Evolutionary conservation across 1,140 invertebrate species (phyloP), one percentile per base, ranked within the genome.

Genomic region (Lerema accius): DNA sequence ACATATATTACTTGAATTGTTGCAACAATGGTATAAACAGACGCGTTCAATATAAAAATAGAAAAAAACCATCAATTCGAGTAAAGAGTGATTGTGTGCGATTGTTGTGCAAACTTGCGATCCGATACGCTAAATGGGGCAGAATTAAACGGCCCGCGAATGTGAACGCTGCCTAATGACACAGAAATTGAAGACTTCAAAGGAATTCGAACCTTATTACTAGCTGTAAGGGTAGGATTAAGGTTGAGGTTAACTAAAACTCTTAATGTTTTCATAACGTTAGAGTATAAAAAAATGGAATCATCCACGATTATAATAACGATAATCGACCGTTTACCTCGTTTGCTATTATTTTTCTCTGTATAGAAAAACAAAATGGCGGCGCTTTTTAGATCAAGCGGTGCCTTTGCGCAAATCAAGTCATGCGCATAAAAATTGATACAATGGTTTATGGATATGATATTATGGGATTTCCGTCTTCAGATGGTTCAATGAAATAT

Each of bases 81-180:
- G 85, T 88, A 88, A 88, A 89, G 77, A 81, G 62, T 78, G 76
- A 80, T 82, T 89, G 86, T 89, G 71, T 78, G 56, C 76, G 79
- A 79, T 80, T 89, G 86, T 89, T 85, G 86, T 84, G 81, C 84
- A 86, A 86, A 88, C 85, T 88, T 70, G 69, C 77, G 77, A 87
- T 87, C 82, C 76, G 83, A 83, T 72, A 71, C 80, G 84, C 71
- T 76, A 84, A 90, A 90, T 90, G 85, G 85, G 79, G 76, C 84
- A 81, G 75, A 80, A 78, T 73, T 82, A 84, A 87, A 87, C 74
- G 77, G 63, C 49, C 72, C 72, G 80, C 74, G 69, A 73, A 79
- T 87, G 83, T 85, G 84, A 82, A 86, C 71, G 69, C 37, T 76
- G 85, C 80, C 78, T 90, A 89, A 90, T 89, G 85, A 86, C 76